Conservation (phyloP, 2,888 invertebrate genomes). For the Thyatira batis region DNA sequence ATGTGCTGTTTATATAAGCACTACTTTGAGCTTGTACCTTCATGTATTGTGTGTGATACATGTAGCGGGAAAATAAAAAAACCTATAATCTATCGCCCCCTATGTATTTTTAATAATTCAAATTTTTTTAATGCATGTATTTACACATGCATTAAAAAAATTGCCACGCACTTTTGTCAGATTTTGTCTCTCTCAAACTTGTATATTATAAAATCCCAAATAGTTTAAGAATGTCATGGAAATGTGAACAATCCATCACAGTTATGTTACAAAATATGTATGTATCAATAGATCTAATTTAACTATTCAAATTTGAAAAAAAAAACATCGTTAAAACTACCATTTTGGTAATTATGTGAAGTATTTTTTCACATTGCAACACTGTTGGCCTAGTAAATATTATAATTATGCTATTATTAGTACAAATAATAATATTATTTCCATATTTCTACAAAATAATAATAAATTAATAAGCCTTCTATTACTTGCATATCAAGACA, state of each 20-base stretch:
- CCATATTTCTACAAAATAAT: not conserved
- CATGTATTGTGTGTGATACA: constrained; percentile 9
- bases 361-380: not conserved
- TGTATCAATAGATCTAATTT: not conserved
- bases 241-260: no score
- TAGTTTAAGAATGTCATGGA: no score
- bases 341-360: not conserved
- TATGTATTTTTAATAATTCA: not conserved
- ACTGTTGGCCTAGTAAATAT: not conserved
- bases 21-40: constrained; percentile 17
- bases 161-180: not conserved
- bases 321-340: not conserved
- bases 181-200: not conserved
- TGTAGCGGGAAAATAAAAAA: constrained; percentile 10
- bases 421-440: not conserved
- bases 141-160: no score
- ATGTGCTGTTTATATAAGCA: constrained; percentile 21
- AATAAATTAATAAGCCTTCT: not conserved
- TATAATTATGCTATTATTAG: not conserved
- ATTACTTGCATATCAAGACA: constrained; percentile 1
- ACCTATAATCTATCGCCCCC: constrained; percentile 9
- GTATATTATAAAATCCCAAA: not conserved
- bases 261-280: not conserved
- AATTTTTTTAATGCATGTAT: not conserved
- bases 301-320: not conserved